Evolutionary conservation across 2,797 vertebrate genomes (phyloP).

Genomic region (Dryobates pubescens): DNA sequence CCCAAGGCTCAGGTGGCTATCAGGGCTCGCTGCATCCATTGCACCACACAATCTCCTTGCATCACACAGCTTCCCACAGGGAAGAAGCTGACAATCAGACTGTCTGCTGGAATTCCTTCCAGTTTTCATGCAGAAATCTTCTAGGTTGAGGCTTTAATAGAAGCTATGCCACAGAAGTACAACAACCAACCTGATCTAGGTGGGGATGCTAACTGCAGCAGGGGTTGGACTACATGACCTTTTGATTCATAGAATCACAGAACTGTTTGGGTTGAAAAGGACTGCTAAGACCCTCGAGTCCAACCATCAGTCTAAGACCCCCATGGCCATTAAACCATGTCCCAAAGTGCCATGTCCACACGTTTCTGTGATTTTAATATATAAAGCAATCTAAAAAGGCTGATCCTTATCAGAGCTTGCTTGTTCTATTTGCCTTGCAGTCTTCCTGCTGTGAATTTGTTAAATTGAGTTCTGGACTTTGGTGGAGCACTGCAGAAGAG

Average conservation of each 20-base stretch:
- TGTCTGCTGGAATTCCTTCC: not conserved
- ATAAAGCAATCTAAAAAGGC: not conserved
- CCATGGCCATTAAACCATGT: no score
- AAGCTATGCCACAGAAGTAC: not conserved
- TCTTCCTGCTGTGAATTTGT: not conserved
- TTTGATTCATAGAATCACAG: no score
- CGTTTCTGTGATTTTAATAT: no score
- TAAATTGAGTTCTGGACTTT: not conserved
- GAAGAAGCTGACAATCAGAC: not conserved
- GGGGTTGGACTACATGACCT: no score
- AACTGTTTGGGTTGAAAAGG: no score
- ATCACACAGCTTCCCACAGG: not conserved
- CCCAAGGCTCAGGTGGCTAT: not conserved
- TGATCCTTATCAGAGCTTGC: not conserved
- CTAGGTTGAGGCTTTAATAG: not conserved
- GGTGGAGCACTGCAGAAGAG: not conserved
- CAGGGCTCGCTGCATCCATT: not conserved
- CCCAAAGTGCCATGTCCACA: no score
- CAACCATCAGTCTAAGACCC: no score
- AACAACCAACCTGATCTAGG: no score
- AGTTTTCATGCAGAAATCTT: not conserved
- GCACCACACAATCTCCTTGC: not conserved
- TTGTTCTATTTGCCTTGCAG: not conserved
- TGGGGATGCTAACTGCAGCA: no score
- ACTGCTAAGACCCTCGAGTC: no score